These are phyloP conservation scores for Lepidurus apus DNA, from an alignment of 1,140 invertebrate species.

Conservation along the genomic window DNA sequence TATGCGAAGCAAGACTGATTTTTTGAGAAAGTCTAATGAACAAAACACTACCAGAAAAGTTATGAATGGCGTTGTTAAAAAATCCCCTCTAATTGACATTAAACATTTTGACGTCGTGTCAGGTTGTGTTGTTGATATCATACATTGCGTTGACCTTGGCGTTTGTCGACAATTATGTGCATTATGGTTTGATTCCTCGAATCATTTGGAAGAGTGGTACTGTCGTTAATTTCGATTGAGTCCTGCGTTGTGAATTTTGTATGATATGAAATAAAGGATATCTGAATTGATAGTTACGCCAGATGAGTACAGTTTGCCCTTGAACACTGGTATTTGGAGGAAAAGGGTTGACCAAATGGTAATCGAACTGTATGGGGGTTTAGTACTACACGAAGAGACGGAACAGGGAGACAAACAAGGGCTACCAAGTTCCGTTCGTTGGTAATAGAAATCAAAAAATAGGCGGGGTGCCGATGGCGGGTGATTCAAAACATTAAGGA, in stretches of 20 bases:
- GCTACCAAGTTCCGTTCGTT: conserved; percentile 4
- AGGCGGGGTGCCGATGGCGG: background rate
- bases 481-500: background rate
- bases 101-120: no score
- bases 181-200: no score
- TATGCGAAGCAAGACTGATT: no score
- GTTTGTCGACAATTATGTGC: no score
- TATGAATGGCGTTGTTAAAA: no score
- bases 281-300: background rate
- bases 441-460: background rate
- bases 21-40: no score
- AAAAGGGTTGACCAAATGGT: background rate
- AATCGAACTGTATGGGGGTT: background rate
- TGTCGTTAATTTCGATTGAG: no score
- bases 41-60: no score
- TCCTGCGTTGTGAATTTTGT: background rate
- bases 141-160: no score
- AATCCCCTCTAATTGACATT: no score
- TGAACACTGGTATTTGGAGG: background rate
- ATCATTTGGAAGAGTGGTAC: no score
- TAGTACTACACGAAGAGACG: background rate
- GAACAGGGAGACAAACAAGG: background rate
- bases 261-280: background rate
- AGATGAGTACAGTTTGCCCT: background rate
- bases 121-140: no score